These are phyloP conservation scores for Lepeophtheirus salmonis DNA, from an alignment of 1,140 invertebrate genomes.

Conservation along the genomic window DNA sequence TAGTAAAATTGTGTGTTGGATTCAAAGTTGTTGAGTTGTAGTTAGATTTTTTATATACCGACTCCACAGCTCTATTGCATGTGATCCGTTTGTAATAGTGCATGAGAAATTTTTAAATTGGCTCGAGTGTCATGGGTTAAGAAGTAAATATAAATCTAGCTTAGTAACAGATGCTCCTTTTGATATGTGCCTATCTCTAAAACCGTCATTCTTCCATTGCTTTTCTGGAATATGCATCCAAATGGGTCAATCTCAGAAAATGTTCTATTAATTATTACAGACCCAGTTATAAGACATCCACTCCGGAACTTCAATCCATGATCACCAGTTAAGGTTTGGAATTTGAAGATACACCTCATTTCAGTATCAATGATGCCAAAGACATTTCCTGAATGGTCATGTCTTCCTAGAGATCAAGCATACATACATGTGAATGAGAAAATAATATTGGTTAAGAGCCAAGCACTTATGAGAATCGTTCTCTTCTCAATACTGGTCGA, in stretches of 20 bases:
- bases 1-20: no score
- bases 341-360: slow-evolving; percentile 38
- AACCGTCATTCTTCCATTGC: slow-evolving; percentile 23
- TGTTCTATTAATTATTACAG: slow-evolving; percentile 32
- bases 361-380: slow-evolving; percentile 38
- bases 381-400: slow-evolving; percentile 39
- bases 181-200: slow-evolving; percentile 39
- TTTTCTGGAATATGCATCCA: slow-evolving; percentile 21
- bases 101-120: slow-evolving; percentile 33
- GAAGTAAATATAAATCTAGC: slow-evolving; percentile 29
- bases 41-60: no score
- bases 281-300: neutral
- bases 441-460: slow-evolving; percentile 1
- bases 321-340: slow-evolving; percentile 32
- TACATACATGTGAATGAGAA: slow-evolving; percentile 32
- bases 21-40: no score
- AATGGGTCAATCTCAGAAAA: slow-evolving; percentile 40
- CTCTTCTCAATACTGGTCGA: neutral
- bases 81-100: slow-evolving; percentile 34
- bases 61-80: no score
- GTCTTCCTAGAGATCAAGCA: slow-evolving; percentile 34
- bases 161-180: slow-evolving; percentile 41
- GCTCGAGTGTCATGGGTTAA: slow-evolving; percentile 31
- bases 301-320: slow-evolving; percentile 29
- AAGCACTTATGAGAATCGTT: neutral